These are phyloP conservation scores for Aphelenchoides bicaudatus DNA, from an alignment of 2,888 invertebrate species.

Conservation along the genomic window DNA sequence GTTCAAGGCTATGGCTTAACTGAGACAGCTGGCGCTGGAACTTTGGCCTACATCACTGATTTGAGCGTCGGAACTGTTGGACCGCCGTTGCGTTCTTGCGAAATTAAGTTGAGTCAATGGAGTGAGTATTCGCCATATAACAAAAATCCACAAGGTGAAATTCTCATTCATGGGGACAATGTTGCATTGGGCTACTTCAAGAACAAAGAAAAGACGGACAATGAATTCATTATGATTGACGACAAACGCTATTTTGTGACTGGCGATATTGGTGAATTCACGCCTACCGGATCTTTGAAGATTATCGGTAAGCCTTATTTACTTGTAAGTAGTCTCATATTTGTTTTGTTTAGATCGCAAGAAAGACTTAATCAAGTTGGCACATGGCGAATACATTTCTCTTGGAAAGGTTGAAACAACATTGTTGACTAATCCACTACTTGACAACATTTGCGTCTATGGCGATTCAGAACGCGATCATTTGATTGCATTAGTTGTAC, in stretches of 20 bases:
- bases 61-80: constrained; percentile 79
- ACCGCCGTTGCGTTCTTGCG: constrained; percentile 77
- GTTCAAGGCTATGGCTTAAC: constrained; percentile 75
- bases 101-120: constrained; percentile 84
- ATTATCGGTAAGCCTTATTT: constrained; percentile 80
- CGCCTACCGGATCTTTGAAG: constrained; percentile 86
- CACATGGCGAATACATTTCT: constrained; percentile 96
- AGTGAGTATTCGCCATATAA: constrained; percentile 85
- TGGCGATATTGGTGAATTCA: constrained; percentile 91
- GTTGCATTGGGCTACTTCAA: constrained; percentile 91
- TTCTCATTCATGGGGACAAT: constrained; percentile 81
- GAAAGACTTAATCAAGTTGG: constrained; percentile 95
- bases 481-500: constrained; percentile 85
- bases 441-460: constrained; percentile 95
- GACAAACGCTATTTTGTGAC: constrained; percentile 80
- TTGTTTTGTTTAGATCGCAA: constrained; percentile 83
- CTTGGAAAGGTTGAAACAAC: constrained; percentile 77
- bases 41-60: constrained; percentile 64
- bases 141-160: constrained; percentile 82
- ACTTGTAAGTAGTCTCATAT: too few relatives aligned
- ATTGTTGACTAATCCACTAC: constrained; percentile 84
- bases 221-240: constrained; percentile 69
- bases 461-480: constrained; percentile 81
- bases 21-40: constrained; percentile 88
- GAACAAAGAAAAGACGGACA: constrained; percentile 78